Evolutionary conservation across 2,113 vertebrate genomes (phyloP).

Genomic region (Microcebus jonahi): DNA sequence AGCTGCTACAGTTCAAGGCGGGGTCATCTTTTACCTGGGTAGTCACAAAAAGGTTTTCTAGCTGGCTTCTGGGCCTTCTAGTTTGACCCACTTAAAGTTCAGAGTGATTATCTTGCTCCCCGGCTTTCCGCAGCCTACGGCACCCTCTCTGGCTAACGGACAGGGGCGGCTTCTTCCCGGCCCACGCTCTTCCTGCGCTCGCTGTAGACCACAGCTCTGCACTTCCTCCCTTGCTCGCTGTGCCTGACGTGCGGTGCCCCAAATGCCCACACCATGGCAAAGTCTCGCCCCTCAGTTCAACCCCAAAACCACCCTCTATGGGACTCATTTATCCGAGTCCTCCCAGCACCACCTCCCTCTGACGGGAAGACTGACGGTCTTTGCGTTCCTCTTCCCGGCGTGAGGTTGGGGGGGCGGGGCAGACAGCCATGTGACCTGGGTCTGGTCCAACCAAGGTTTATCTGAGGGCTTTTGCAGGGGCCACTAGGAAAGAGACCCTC

Average conservation of each 20-base stretch:
- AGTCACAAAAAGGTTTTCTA: not conserved
- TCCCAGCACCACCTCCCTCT: not conserved
- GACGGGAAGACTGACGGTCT: not conserved
- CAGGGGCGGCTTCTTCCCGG: not conserved
- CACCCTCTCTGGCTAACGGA: not conserved
- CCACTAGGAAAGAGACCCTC: not conserved
- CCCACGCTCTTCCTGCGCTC: rapidly evolving
- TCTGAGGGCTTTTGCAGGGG: not conserved
- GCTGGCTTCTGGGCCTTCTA: not conserved
- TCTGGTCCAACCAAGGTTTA: not conserved
- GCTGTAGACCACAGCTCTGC: not conserved
- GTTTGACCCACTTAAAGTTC: not conserved
- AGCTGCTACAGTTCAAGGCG: not conserved
- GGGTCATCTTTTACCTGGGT: not conserved
- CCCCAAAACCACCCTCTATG: not conserved
- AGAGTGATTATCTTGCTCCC: not conserved
- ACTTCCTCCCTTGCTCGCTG: not conserved
- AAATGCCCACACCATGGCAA: not conserved
- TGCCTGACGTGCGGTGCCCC: not conserved
- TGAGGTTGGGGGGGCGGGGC: not conserved
- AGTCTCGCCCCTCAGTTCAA: not conserved
- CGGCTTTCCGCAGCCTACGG: not conserved
- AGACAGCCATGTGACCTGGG: not conserved
- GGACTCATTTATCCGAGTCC: not conserved
- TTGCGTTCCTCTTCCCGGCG: not conserved